Evolutionary conservation across 35 echinoderm and acorn worm species (phyloP), one percentile per base, ranked within the genome.

Genomic region (Apostichopus japonicus): DNA sequence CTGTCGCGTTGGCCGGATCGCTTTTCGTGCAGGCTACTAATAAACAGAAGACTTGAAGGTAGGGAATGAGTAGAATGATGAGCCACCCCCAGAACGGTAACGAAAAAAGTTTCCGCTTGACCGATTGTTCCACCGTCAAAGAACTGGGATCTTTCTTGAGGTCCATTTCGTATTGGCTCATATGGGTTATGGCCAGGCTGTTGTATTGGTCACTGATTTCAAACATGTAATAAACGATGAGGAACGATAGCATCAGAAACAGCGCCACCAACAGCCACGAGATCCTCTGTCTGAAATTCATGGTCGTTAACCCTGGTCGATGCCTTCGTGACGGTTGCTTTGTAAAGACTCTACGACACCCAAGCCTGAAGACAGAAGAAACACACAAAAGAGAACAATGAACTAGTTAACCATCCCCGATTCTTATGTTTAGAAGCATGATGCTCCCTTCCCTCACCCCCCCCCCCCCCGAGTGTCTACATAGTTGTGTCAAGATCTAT

Each of bases 151-250:
- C 93, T 55, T 94, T 94, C 33, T 94, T 76, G 9, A 95, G 23
- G 1, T 93, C 90, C 87, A 72, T 79, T 22, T 94, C 87, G 75
- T 96, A 96, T 17, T 94, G 79, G 72, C 86, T 93, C 23, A 93
- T 81, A 27, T 99, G 93, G 21, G 91, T 92, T n/a, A 99, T 54
- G 2, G 94, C 95, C 5, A 99, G 77, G 65, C 72, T 78, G 73
- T 99, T 99, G 92, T 99, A 99, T 53, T 94, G 93, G 58, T 99
- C 97, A 92, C 97, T 96, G 63, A 99, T 93, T 92, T 99, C 97
- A 92, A 99, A 99, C n/a, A 99, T 92, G 92, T 96, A 99, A 71
- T 99, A 99, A 4, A 80, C 75, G 11, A 99, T 54, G 5, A 94
- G 80, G 24, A 80, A 89, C 44, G 95, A 96, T 59, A 95, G 23